phyloP scores from a whole-genome alignment of 2,888 invertebrate species.

The Caradrina clavipalpis region DNA sequence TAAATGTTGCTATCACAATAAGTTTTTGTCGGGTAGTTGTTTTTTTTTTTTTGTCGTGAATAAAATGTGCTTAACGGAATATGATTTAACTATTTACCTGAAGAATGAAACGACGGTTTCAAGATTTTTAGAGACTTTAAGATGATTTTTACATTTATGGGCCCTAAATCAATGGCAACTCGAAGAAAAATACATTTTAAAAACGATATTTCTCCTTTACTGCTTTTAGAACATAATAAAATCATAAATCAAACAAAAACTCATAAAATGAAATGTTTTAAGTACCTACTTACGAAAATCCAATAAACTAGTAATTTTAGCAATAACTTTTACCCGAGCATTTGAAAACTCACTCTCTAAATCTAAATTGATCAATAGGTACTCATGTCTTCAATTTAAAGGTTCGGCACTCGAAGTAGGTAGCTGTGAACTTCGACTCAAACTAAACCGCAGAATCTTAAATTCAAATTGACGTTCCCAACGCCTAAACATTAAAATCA shows the following conservation, averaged over 20 bases:
- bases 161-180: neutral
- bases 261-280: neutral
- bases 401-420: constrained; percentile 41
- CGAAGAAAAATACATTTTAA: neutral
- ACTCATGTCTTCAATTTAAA: constrained; percentile 48
- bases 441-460: constrained; percentile 55
- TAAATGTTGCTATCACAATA: neutral
- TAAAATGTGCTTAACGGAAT: too few relatives aligned
- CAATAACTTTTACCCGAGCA: constrained; percentile 3
- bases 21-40: neutral
- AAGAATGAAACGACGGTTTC: neutral
- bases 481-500: constrained; percentile 38
- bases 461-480: constrained; percentile 45
- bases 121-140: neutral
- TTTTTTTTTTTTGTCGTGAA: neutral
- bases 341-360: constrained; percentile 35
- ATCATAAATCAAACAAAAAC: constrained; percentile 2
- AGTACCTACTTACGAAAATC: constrained; percentile 2
- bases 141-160: neutral
- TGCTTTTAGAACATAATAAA: constrained; percentile 4
- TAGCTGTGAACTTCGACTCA: constrained; percentile 45
- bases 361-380: constrained; percentile 31
- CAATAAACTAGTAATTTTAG: neutral
- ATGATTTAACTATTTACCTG: neutral
- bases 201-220: neutral